Evolutionary conservation across 2,797 vertebrate genomes (phyloP), one percentile per base, ranked within the genome.

Genomic region (Onychomys leucogaster): DNA sequence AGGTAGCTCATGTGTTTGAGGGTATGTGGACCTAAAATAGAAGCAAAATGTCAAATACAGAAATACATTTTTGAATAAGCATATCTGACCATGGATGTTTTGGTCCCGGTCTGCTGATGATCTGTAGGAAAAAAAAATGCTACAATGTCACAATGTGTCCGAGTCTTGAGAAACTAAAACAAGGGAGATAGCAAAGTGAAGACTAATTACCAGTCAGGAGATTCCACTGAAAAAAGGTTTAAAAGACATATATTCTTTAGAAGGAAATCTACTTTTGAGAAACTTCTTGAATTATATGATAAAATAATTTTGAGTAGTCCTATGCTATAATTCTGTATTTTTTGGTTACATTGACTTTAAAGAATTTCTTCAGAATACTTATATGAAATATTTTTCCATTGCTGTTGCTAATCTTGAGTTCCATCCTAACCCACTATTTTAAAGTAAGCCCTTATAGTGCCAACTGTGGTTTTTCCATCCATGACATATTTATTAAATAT

Each of bases 401-500:
- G 1, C 11, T 71, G n/a, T 46, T 55, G 37, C 65, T 88, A 90
- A 82, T 29, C 37, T 91, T 92, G 82, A 63, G 67, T 86, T 93
- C 95, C 90, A 90, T 90, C 14, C n/a, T 78, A 97, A 89, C 46
- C 13, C 16, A 16, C 49, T 87, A 55, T 61, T 94, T 86, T 82
- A 80, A 61, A 96, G 80, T 85, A 89, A 96, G 8, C 4, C 12
- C 14, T 55, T n/a, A 69, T 52, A 83, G 61, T 94, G 73, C 88
- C 88, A 95, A 92, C 43, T 96, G 43, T 96, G 69, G 11, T 81
- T 91, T 96, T 71, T 17, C 49, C 46, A 89, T 32, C 52, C 61
- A 81, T 92, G 73, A 59, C 5, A 73, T 25, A 91, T 91, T 96
- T 77, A 94, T 94, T 23, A n/a, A 90, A 86, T 95, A 95, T 94